A percentile compares a stretch with the other conserved stretches of the same genome.
Evolutionary conservation across 2,888 invertebrate genomes (phyloP).

Genomic region (Nineta flava): DNA sequence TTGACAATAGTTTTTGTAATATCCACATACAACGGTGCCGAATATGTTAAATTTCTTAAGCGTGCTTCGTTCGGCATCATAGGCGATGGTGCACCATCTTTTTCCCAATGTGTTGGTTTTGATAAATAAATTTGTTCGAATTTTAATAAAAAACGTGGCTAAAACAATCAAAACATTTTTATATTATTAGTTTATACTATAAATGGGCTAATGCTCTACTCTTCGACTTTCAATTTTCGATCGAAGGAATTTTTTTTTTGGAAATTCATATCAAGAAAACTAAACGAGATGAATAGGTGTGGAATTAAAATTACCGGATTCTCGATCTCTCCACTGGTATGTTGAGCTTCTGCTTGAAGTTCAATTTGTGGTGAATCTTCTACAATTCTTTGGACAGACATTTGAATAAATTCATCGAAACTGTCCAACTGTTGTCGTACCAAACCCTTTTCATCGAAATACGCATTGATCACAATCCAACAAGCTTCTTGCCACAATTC

Average conservation of each 20-base stretch:
- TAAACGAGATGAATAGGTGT: too few species aligned
- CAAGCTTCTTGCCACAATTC: slow-evolving; percentile 99
- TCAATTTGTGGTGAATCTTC: slow-evolving; percentile 98
- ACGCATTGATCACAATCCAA: slow-evolving; percentile 99
- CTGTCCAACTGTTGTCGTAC: slow-evolving; percentile 98
- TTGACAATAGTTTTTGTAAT: slow-evolving; percentile 92
- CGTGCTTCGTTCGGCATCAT: slow-evolving; percentile 99
- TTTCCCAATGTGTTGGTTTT: slow-evolving; percentile 99
- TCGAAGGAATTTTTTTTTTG: too few species aligned
- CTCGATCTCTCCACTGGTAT: slow-evolving; percentile 84
- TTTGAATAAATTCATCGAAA: slow-evolving; percentile 99
- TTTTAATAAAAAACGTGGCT: slow-evolving; percentile 80
- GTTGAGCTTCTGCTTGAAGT: slow-evolving; percentile 94
- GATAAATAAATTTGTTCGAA: slow-evolving; percentile 99
- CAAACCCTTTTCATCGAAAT: slow-evolving; percentile 98
- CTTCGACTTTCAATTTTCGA: not conserved
- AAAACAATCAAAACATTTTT: too few species aligned
- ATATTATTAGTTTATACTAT: too few species aligned
- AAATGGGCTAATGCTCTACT: not conserved
- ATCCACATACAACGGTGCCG: slow-evolving; percentile 97
- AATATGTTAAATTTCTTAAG: slow-evolving; percentile 91
- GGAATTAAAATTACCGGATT: slow-evolving; percentile 60
- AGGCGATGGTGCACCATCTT: slow-evolving; percentile 96
- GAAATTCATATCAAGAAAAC: too few species aligned
- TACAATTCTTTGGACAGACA: slow-evolving; percentile 98